These are phyloP conservation scores for Crossocerus cetratus DNA, from an alignment of 2,888 invertebrate species.

Conservation along the genomic window DNA sequence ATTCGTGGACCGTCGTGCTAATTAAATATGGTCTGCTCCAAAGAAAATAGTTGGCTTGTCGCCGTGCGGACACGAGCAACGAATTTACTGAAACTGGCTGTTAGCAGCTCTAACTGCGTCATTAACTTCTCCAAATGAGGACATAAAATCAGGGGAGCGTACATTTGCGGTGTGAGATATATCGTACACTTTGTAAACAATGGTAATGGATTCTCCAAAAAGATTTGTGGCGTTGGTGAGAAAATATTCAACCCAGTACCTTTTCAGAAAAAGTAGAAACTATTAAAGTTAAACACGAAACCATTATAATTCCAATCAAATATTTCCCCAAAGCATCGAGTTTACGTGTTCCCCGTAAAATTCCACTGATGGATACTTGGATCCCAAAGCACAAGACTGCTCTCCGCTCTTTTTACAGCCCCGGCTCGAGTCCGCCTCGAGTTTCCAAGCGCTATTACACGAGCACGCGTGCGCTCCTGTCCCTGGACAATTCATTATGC, in stretches of 20 bases:
- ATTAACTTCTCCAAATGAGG: slow-evolving; percentile 50
- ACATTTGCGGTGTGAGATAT: slow-evolving; percentile 37
- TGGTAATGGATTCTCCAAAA: background rate
- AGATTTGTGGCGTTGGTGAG: too few relatives aligned
- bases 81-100: slow-evolving; percentile 52
- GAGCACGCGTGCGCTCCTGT: slow-evolving; percentile 30
- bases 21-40: slow-evolving; percentile 38
- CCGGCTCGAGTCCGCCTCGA: slow-evolving; percentile 46
- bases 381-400: background rate
- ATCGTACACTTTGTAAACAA: slow-evolving; percentile 19
- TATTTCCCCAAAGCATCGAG: too few relatives aligned
- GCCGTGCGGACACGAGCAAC: too few relatives aligned
- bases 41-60: too few relatives aligned
- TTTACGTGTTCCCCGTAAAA: too few relatives aligned
- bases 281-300: too few relatives aligned
- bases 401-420: slow-evolving; percentile 10
- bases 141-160: slow-evolving; percentile 47
- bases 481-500: slow-evolving; percentile 61
- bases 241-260: too few relatives aligned
- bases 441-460: slow-evolving; percentile 37
- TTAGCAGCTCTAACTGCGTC: slow-evolving; percentile 49
- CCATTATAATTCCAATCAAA: too few relatives aligned
- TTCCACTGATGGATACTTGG: too few relatives aligned
- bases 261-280: too few relatives aligned
- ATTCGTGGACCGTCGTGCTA: slow-evolving; percentile 10